These are phyloP conservation scores for Ophion obscuratus DNA, from an alignment of 2,888 invertebrate species.

Conservation along the genomic window DNA sequence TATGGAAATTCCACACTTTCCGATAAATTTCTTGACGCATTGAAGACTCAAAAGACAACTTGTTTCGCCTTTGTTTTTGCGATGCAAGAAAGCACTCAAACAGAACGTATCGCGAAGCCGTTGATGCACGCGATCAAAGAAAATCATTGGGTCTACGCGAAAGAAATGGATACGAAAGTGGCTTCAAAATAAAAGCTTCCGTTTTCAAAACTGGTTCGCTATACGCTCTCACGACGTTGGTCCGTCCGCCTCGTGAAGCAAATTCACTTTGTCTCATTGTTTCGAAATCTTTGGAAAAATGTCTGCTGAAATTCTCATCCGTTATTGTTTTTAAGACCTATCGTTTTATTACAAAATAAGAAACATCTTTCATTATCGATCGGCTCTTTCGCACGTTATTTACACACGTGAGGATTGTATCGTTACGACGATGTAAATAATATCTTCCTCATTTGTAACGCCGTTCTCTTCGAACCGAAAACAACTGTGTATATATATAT, in stretches of 20 bases:
- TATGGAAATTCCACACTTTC: neutral
- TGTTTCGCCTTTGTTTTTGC: neutral
- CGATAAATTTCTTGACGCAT: neutral
- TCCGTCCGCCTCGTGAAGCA: neutral
- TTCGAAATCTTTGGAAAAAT: neutral
- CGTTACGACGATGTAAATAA: constrained; percentile 46
- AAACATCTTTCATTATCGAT: constrained; percentile 65
- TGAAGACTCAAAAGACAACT: neutral
- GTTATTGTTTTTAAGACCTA: constrained; percentile 67
- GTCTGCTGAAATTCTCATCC: neutral
- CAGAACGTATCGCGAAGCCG: neutral
- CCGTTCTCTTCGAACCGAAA: constrained; percentile 3
- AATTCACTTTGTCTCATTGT: neutral
- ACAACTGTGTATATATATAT: neutral
- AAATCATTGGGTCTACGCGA: neutral
- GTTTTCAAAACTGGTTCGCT: neutral
- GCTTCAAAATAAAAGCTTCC: neutral
- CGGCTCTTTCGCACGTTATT: constrained; percentile 69
- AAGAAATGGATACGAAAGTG: neutral
- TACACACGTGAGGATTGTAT: neutral
- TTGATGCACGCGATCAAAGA: neutral
- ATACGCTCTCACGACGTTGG: neutral
- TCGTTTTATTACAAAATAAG: constrained; percentile 56
- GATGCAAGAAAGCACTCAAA: neutral
- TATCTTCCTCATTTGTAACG: constrained; percentile 31